These are phyloP conservation scores for Drosophila tsacasi DNA, from an alignment of 1,140 invertebrate species.

Conservation along the genomic window DNA sequence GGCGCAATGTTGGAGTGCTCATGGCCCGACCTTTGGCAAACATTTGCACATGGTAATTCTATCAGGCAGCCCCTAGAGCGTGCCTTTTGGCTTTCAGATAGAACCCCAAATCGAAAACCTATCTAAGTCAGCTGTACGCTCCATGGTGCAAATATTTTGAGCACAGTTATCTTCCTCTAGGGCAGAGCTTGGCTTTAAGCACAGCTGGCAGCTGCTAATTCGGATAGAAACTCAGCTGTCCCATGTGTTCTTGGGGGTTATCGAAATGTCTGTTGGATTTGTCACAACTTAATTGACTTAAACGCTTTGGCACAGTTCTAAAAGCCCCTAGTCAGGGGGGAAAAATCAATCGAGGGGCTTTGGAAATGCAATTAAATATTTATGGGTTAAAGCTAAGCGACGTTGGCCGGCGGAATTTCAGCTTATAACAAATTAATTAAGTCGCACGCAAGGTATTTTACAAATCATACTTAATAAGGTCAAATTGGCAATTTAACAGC, in stretches of 20 bases:
- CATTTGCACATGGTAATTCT: slow-evolving; percentile 3
- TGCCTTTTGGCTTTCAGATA: slow-evolving; percentile 20
- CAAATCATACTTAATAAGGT: slow-evolving; percentile 67
- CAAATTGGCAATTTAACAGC: slow-evolving; percentile 59
- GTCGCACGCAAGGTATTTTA: slow-evolving; percentile 54
- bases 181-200: slow-evolving; percentile 20
- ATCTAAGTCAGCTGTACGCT: slow-evolving; percentile 32
- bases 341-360: slow-evolving; percentile 17
- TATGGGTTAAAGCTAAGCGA: slow-evolving; percentile 27
- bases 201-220: slow-evolving; percentile 38
- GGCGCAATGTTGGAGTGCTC: neutral
- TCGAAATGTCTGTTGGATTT: slow-evolving; percentile 30
- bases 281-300: slow-evolving; percentile 38
- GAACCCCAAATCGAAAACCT: slow-evolving; percentile 5
- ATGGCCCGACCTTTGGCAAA: slow-evolving; percentile 19
- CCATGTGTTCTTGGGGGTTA: slow-evolving; percentile 11
- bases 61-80: slow-evolving; percentile 8
- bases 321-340: slow-evolving; percentile 1
- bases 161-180: slow-evolving; percentile 22
- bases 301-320: slow-evolving; percentile 61
- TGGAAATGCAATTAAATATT: slow-evolving; percentile 57
- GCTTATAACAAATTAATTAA: slow-evolving; percentile 65
- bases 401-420: slow-evolving; percentile 41
- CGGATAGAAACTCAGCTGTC: slow-evolving; percentile 28
- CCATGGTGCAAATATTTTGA: slow-evolving; percentile 15